A percentile compares a stretch with the other conserved stretches of the same genome.
Conservation (phyloP, 2,888 invertebrate species). For the Zele albiditarsus region DNA sequence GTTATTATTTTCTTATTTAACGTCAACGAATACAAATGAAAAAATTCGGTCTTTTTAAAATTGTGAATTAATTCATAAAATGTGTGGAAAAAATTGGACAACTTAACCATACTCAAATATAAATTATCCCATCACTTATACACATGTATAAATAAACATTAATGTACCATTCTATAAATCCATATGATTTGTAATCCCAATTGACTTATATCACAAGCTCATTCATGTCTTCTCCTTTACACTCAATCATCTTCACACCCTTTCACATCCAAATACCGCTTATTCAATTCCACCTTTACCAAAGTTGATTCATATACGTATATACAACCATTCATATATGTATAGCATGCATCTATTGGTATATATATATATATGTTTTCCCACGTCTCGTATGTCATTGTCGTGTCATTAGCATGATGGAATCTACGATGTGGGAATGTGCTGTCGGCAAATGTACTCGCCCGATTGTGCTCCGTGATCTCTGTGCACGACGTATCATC, state of each 20-base stretch:
- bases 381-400: conserved; percentile 43
- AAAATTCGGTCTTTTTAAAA: no score
- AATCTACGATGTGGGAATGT: conserved; percentile 37
- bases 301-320: background rate
- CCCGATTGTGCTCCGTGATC: conserved; percentile 28
- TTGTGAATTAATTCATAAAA: no score
- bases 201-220: conserved; percentile 43
- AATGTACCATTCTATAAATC: conserved; percentile 26
- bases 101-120: no score
- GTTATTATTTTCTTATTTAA: no score
- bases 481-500: conserved; percentile 29
- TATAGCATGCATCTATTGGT: background rate
- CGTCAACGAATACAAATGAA: no score
- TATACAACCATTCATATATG: background rate
- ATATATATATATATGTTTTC: background rate
- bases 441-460: background rate
- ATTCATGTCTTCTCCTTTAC: conserved; percentile 20
- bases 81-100: no score
- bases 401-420: conserved; percentile 47
- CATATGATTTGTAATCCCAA: conserved; percentile 36
- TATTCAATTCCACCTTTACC: conserved; percentile 1
- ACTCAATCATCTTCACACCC: conserved; percentile 17
- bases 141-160: background rate
- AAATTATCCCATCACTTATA: conserved; percentile 29
- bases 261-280: background rate